phyloP scores from a whole-genome alignment of 2,113 vertebrate species.

The Scomber colias region DNA sequence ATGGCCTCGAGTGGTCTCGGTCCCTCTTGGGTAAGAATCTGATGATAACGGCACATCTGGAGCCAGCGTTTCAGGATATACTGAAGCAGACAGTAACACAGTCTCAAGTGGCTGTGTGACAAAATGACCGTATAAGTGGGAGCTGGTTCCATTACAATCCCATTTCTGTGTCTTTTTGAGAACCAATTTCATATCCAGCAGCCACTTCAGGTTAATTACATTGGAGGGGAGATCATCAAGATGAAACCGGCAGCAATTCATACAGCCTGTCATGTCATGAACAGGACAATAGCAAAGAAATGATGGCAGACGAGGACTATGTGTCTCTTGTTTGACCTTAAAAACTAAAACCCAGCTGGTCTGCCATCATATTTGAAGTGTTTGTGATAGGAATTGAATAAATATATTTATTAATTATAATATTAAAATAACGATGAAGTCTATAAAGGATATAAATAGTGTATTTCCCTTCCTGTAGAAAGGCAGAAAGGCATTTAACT shows the following conservation, averaged over 20 bases:
- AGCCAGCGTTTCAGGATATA: constrained; percentile 14
- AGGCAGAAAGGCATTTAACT: too few species aligned
- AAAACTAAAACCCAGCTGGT: neutral
- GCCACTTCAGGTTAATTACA: constrained; percentile 45
- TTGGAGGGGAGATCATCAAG: neutral
- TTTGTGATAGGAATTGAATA: neutral
- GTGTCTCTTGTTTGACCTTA: neutral
- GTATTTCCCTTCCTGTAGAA: neutral
- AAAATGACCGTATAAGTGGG: constrained; percentile 5
- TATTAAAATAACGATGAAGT: neutral
- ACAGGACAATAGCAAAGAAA: neutral
- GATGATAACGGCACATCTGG: constrained; percentile 35
- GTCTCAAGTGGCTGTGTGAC: constrained; percentile 21
- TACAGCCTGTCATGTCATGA: neutral
- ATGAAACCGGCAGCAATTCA: constrained; percentile 1
- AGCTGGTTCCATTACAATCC: constrained; percentile 35
- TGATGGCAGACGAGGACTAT: neutral
- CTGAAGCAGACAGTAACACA: neutral
- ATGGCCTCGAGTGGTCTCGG: constrained; percentile 9
- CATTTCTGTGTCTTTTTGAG: constrained; percentile 26
- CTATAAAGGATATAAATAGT: neutral
- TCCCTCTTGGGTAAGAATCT: constrained; percentile 19
- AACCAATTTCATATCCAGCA: constrained; percentile 41
- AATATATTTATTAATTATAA: neutral
- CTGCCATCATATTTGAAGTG: neutral